Evolutionary conservation across 1,140 invertebrate genomes (phyloP).

Genomic region (Listronotus oregonensis): DNA sequence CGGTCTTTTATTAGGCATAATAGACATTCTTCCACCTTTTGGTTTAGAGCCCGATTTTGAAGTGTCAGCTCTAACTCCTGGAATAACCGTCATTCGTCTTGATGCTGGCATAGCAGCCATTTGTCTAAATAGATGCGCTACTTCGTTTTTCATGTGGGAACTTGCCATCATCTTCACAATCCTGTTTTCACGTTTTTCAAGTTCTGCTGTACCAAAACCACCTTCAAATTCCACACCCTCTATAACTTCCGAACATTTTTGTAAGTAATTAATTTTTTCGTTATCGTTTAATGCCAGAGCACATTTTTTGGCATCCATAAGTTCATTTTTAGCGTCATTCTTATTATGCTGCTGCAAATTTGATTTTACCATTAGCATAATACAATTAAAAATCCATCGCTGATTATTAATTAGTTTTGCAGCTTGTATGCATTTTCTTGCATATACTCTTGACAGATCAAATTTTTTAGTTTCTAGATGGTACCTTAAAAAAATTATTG

Average conservation of each 20-base stretch:
- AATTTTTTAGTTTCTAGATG: conserved; percentile 59
- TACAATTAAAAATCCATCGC: conserved; percentile 59
- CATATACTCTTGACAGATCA: conserved; percentile 60
- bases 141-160: conserved; percentile 49
- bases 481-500: conserved; percentile 6
- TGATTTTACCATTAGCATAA: conserved; percentile 58
- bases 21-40: not conserved
- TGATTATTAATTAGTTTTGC: conserved; percentile 52
- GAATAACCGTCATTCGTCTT: conserved; percentile 52
- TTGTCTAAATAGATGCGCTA: conserved; percentile 47
- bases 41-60: not conserved
- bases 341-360: conserved; percentile 61
- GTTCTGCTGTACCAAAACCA: conserved; percentile 39
- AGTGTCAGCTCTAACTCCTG: conserved; percentile 33
- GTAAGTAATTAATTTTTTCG: conserved; percentile 27
- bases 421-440: conserved; percentile 59
- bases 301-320: conserved; percentile 22
- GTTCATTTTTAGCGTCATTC: conserved; percentile 49
- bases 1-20: not conserved
- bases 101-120: conserved; percentile 49
- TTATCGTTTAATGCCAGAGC: conserved; percentile 19
- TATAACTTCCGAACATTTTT: conserved; percentile 42
- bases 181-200: conserved; percentile 49
- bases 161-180: conserved; percentile 48
- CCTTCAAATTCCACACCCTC: conserved; percentile 49